Conservation (phyloP, 2,888 invertebrate species). For the Ornithoptera alexandrae region DNA sequence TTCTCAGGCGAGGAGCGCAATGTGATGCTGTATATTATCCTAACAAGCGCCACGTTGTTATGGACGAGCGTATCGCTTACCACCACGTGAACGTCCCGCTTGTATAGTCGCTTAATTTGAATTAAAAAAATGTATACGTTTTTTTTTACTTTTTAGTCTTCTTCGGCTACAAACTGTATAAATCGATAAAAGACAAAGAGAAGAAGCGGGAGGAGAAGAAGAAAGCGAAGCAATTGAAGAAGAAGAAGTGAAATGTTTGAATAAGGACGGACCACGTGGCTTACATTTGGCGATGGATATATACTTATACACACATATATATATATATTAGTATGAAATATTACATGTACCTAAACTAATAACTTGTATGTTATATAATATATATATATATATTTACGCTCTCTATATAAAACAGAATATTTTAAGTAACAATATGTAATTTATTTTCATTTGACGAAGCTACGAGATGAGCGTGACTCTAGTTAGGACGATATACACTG, state of each 20-base stretch:
- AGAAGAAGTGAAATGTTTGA: conserved; percentile 86
- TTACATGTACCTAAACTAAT: conserved; percentile 1
- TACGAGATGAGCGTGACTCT: too few relatives aligned
- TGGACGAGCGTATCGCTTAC: too few relatives aligned
- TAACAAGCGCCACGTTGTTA: too few relatives aligned
- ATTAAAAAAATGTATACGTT: background rate
- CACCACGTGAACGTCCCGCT: too few relatives aligned
- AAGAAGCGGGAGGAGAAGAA: conserved; percentile 89
- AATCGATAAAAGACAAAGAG: conserved; percentile 88
- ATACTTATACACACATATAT: background rate
- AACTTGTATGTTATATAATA: too few relatives aligned
- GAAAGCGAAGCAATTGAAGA: conserved; percentile 88
- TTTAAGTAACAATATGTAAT: too few relatives aligned
- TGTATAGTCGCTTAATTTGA: background rate
- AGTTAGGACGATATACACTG: too few relatives aligned
- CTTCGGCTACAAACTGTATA: conserved; percentile 92
- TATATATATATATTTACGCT: conserved; percentile 2
- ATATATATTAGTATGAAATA: conserved; percentile 20
- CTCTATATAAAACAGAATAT: too few relatives aligned
- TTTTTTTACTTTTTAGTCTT: conserved; percentile 83
- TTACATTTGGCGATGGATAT: background rate
- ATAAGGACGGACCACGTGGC: background rate
- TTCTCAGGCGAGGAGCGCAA: too few relatives aligned
- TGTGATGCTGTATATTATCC: too few relatives aligned
- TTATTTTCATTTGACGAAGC: too few relatives aligned